Evolutionary conservation across 1,140 invertebrate genomes (phyloP), one percentile per base, ranked within the genome.

Genomic region (Zophobas morio): DNA sequence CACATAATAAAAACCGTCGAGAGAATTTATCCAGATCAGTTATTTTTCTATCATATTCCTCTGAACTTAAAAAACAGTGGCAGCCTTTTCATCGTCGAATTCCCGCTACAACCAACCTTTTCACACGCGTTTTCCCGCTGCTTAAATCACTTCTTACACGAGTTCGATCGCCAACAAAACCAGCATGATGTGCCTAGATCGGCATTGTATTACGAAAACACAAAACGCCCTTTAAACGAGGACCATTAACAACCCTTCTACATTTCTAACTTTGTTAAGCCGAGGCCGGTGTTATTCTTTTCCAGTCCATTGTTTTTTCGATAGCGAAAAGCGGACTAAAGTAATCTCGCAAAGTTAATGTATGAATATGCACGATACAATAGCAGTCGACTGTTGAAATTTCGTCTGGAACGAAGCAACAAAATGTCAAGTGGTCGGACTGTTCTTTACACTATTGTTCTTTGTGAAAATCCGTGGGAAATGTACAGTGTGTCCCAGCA

Each of bases 191-290:
- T 20, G 37, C 40, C 37, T 66, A 2, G 60, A 42, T 32, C 39
- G 1, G 36, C 42, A 42, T 42, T 66, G 60, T 66, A 6, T 42
- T 66, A 49, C 39, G 39, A 47, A 73, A 54, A 53, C 46, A 73
- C 54, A 56, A 73, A 73, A 56, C 49, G 54, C 71, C 71, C 71
- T 73, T 51, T 53, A 49, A 72, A 56, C 42, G 34, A 51, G 36
- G 70, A 53, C 70, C 37, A 72, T 72, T 72, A 72, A 42, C 71
- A 73, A 73, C 71, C 71, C 71, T 73, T 73, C 71, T 73, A 49
- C 6, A 56, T 73, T 73, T 73, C 71, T 35, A 54, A 73, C 66
- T 46, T 71, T 71, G 46, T 73, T 73, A 73, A 73, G 35, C 56
- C 36, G 71, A 73, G 36, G 71, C 54, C 63, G 34, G 20, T 54